Base-by-base conservation (phyloP, 2,888 invertebrate species). In the Mythimna pallens region DNA sequence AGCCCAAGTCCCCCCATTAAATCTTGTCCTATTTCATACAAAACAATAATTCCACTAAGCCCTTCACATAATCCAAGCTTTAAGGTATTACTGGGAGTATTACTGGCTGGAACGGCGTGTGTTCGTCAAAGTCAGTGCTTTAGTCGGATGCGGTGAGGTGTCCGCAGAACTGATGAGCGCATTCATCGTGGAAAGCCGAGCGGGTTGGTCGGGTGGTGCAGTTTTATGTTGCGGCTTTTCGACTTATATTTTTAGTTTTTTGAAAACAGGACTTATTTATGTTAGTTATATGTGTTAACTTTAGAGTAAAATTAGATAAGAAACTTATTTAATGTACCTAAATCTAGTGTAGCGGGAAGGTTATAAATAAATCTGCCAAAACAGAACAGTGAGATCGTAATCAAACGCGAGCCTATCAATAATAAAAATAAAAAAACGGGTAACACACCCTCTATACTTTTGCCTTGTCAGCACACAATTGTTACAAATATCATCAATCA, bases 111-210 rank as follows among this genome's bases (percentile, higher is more conserved):
- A 74, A 64, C 50, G 67, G 58, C 34, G 70, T 47, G 59, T 54
- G 80, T 79, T 74, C 75, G 57, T 81, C 80, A 81, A 75, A 79
- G 83, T 83, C 80, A 70, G 36, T 54, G 59, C 58, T 67, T 50
- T 62, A 50, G 17, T 50, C 47, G 43, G n/a, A 54, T 65, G 80
- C 50, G 62, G 74, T 57, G 55, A 63, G 55, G 57, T 54, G 75
- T 68, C 65, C 54, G 50, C 9, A 64, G 70, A 71, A 66, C 75
- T 83, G 81, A 85, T 83, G 83, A 73, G 62, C 61, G 12, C 69
- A 83, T 84, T 85, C 75, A 81, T 81, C 63, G 65, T 47, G 55
- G 54, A 55, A 20, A 76, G 47, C 34, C 2, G 0, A 12, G 69
- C 12, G 0, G 22, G 65, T 20, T 36, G 47, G 20, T 40, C 7